Evolutionary conservation across 2,888 invertebrate genomes (phyloP).

Genomic region (Lingula anatina): DNA sequence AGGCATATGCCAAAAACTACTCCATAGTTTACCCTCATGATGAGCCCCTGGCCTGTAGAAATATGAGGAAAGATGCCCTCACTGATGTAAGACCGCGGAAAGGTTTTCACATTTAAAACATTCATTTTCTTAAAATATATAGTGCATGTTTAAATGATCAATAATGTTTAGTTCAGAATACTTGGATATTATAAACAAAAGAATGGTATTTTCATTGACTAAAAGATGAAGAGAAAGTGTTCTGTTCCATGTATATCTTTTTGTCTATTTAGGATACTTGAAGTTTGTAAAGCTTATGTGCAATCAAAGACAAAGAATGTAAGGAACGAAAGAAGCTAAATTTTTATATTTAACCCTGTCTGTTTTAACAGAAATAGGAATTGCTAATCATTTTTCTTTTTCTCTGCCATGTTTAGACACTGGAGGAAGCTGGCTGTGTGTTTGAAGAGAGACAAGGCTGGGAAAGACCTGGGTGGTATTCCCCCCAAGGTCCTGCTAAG

Average conservation of each 20-base stretch:
- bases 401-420: slow-evolving; percentile 52
- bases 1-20: slow-evolving; percentile 85
- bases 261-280: too few species aligned
- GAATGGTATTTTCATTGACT: too few species aligned
- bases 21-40: slow-evolving; percentile 76
- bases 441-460: slow-evolving; percentile 85
- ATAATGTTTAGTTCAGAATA: too few species aligned
- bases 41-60: slow-evolving; percentile 75
- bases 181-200: too few species aligned
- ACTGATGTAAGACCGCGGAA: slow-evolving; percentile 57
- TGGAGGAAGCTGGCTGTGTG: slow-evolving; percentile 73
- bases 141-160: too few species aligned
- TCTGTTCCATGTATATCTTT: too few species aligned
- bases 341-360: not conserved
- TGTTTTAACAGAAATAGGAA: not conserved
- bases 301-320: too few species aligned
- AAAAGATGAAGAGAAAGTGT: too few species aligned
- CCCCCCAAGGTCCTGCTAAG: slow-evolving; percentile 56
- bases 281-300: too few species aligned
- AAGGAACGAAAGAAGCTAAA: too few species aligned
- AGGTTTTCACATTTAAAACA: too few species aligned
- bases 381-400: not conserved
- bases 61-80: slow-evolving; percentile 64
- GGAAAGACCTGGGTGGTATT: slow-evolving; percentile 82
- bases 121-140: too few species aligned